Evolutionary conservation across 2,797 vertebrate genomes (phyloP).

Genomic region (Orientallactaga sibirica): DNA sequence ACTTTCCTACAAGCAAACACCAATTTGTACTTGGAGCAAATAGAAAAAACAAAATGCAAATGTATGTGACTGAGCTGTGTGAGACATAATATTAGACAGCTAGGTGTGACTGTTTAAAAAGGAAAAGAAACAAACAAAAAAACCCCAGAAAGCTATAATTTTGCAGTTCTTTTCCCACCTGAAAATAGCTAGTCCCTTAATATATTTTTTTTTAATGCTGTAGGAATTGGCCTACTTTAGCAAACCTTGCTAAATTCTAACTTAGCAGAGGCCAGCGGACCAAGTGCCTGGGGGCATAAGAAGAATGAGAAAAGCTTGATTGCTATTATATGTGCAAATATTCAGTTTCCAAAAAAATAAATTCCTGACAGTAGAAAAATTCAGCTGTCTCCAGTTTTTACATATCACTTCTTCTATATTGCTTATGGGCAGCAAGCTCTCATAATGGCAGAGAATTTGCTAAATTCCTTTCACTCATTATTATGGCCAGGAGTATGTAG

Average conservation of each 20-base stretch:
- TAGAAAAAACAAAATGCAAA: conserved; percentile 17
- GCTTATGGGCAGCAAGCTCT: neutral
- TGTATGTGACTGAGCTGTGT: neutral
- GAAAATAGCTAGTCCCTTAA: conserved; percentile 46
- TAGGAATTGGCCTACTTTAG: conserved; percentile 58
- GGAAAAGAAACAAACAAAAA: neutral
- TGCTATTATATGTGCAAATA: conserved; percentile 20
- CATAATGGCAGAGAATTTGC: conserved; percentile 26
- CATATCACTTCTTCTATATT: neutral
- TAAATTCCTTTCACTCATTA: neutral
- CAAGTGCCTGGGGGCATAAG: conserved; percentile 48
- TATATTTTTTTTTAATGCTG: neutral
- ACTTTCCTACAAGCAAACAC: neutral
- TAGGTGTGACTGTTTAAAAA: conserved; percentile 41
- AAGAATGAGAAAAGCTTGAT: conserved; percentile 50
- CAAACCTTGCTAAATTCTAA: conserved; percentile 64
- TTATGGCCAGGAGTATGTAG: neutral
- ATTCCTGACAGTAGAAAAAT: conserved; percentile 42
- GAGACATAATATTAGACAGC: conserved; percentile 31
- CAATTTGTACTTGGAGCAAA: neutral
- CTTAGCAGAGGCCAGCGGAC: conserved; percentile 9
- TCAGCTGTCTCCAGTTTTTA: neutral
- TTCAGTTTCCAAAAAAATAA: conserved; percentile 58
- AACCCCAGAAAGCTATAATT: neutral
- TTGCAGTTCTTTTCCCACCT: neutral